Percentiles rank a stretch among this genome's conserved stretches.
Evolutionary conservation across 2,888 invertebrate genomes (phyloP).

Genomic region (Athalia rosae): DNA sequence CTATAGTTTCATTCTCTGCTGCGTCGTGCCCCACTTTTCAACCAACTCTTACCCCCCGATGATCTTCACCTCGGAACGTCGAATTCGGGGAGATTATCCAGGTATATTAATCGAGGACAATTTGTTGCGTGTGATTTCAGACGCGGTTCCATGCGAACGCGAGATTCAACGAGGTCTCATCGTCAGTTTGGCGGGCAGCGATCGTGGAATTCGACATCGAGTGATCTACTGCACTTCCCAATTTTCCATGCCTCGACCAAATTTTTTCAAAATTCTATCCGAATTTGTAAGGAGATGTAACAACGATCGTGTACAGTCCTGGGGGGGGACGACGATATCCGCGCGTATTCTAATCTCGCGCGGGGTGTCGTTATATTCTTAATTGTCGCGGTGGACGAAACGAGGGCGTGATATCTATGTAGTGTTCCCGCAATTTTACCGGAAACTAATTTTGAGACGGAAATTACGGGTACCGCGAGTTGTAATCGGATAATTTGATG

Average conservation of each 20-base stretch:
- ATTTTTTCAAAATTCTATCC: too few relatives aligned
- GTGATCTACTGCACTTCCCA: too few relatives aligned
- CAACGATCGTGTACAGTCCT: too few relatives aligned
- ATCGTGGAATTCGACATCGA: too few relatives aligned
- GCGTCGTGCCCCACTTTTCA: background rate
- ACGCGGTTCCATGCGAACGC: too few relatives aligned
- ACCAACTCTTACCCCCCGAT: background rate
- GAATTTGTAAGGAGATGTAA: too few relatives aligned
- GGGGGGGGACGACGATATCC: background rate
- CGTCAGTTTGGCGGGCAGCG: too few relatives aligned
- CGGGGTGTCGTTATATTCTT: constrained; percentile 30
- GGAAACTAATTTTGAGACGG: constrained; percentile 41
- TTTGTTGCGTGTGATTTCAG: too few relatives aligned
- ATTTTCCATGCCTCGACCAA: too few relatives aligned
- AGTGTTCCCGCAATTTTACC: constrained; percentile 34
- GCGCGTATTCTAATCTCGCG: background rate
- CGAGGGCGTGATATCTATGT: constrained; percentile 20
- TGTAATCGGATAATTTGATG: constrained; percentile 37
- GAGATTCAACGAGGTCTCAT: too few relatives aligned
- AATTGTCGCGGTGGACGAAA: constrained; percentile 33
- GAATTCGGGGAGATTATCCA: too few relatives aligned
- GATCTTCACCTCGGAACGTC: background rate
- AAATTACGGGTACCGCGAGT: constrained; percentile 37
- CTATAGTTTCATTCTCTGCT: constrained; percentile 6
- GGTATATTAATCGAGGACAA: too few relatives aligned